phyloP scores from a whole-genome alignment of 2,797 vertebrate species.

The Falco concolor region DNA sequence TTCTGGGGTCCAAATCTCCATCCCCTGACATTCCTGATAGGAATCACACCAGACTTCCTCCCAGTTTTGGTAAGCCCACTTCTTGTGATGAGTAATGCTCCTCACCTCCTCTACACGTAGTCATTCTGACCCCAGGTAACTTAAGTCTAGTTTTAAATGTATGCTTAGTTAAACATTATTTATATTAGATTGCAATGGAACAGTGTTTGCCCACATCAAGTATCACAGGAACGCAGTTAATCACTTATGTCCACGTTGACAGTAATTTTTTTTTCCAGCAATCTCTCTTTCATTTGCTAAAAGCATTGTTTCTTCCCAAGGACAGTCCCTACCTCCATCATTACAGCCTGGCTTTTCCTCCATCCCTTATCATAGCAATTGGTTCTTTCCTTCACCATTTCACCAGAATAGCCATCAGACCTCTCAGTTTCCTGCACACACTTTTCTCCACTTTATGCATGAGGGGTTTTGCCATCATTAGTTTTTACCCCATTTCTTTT shows the following conservation, averaged over 20 bases:
- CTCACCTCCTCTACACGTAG: neutral
- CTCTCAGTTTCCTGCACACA: neutral
- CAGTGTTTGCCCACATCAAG: neutral
- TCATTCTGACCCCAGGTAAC: neutral
- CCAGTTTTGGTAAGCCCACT: neutral
- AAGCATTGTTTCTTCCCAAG: neutral
- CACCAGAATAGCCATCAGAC: neutral
- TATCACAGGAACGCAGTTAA: neutral
- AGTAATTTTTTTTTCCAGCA: neutral
- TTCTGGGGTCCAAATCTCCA: neutral
- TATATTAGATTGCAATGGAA: neutral
- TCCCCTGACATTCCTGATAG: neutral
- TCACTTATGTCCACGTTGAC: neutral
- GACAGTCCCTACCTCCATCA: neutral
- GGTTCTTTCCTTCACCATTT: neutral
- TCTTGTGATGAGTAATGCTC: neutral
- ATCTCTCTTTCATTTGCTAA: neutral
- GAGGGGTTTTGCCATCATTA: neutral
- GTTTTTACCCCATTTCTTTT: neutral
- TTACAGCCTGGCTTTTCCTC: neutral
- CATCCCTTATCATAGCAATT: neutral
- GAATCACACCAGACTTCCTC: neutral
- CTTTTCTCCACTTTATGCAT: neutral
- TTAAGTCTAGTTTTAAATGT: neutral
- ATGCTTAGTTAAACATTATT: slow-evolving; percentile 11